These are phyloP conservation scores for Scelioninae gen. 1 DNA, from an alignment of 2,888 invertebrate genomes.

Conservation along the genomic window DNA sequence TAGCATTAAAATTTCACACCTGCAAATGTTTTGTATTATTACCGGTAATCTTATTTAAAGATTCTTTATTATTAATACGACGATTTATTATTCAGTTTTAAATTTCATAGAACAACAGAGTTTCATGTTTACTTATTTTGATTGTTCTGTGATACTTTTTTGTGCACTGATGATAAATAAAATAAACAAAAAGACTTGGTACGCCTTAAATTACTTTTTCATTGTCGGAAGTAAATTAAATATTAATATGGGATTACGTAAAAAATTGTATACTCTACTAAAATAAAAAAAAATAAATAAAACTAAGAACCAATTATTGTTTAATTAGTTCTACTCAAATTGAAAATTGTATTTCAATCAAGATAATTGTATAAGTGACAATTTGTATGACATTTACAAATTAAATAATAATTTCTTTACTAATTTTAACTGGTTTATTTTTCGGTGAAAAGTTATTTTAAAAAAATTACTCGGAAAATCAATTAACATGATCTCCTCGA, in stretches of 20 bases:
- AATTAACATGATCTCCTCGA: constrained; percentile 8
- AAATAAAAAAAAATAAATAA: background rate
- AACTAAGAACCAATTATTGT: background rate
- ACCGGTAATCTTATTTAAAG: background rate
- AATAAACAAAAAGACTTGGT: background rate
- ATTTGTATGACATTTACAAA: background rate
- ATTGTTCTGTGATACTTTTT: background rate
- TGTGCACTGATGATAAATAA: background rate
- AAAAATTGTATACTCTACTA: background rate
- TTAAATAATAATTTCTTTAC: too few relatives aligned
- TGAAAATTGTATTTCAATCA: background rate
- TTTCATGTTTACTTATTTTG: background rate
- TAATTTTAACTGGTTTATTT: background rate
- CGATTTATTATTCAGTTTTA: constrained; percentile 10
- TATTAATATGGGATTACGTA: background rate
- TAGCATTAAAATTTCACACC: constrained; percentile 2
- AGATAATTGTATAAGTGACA: background rate
- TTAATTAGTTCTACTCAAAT: background rate
- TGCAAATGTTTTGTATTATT: constrained; percentile 9
- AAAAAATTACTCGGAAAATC: background rate
- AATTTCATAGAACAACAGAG: constrained; percentile 6
- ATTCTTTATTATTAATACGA: constrained; percentile 6
- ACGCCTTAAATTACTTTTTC: background rate
- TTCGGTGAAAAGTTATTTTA: background rate
- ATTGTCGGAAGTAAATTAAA: background rate